Percentiles rank a stretch among this genome's conserved stretches.
These are phyloP conservation scores for Troides oblongomaculatus DNA, from an alignment of 2,888 invertebrate genomes.

Conservation along the genomic window DNA sequence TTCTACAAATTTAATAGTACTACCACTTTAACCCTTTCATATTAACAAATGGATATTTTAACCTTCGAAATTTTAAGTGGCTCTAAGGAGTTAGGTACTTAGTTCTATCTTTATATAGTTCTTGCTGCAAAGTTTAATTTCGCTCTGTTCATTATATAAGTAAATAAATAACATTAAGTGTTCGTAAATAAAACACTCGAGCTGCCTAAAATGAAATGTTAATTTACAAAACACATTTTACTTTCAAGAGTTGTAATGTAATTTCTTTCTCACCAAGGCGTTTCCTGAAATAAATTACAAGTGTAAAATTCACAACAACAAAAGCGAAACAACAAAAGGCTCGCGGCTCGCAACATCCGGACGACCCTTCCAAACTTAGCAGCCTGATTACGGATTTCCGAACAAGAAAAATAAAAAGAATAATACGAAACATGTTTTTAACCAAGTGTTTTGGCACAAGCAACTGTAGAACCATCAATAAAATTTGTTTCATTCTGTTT, in stretches of 20 bases:
- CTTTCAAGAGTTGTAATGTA: slow-evolving; percentile 73
- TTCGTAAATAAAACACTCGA: slow-evolving; percentile 49
- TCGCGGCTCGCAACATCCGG: slow-evolving; percentile 78
- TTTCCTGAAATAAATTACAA: slow-evolving; percentile 80
- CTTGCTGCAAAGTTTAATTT: background rate
- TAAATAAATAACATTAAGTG: slow-evolving; percentile 14
- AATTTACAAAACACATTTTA: slow-evolving; percentile 77
- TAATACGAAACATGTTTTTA: slow-evolving; percentile 47
- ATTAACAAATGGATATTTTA: no score
- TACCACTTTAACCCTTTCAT: no score
- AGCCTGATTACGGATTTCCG: slow-evolving; percentile 80
- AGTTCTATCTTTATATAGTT: no score
- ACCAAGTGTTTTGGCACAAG: slow-evolving; percentile 58
- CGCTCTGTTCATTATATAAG: background rate
- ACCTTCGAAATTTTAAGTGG: no score
- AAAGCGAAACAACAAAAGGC: slow-evolving; percentile 79
- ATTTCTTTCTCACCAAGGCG: slow-evolving; percentile 77
- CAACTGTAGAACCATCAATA: slow-evolving; percentile 46
- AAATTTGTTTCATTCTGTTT: slow-evolving; percentile 20
- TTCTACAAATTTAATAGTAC: no score
- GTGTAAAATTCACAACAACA: slow-evolving; percentile 80
- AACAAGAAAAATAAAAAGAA: slow-evolving; percentile 67
- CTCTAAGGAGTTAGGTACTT: no score
- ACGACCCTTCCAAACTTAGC: slow-evolving; percentile 78
- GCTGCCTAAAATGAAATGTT: slow-evolving; percentile 65